Base-by-base conservation (phyloP, 2,113 vertebrate genomes). In the Bubo blakistoni region DNA sequence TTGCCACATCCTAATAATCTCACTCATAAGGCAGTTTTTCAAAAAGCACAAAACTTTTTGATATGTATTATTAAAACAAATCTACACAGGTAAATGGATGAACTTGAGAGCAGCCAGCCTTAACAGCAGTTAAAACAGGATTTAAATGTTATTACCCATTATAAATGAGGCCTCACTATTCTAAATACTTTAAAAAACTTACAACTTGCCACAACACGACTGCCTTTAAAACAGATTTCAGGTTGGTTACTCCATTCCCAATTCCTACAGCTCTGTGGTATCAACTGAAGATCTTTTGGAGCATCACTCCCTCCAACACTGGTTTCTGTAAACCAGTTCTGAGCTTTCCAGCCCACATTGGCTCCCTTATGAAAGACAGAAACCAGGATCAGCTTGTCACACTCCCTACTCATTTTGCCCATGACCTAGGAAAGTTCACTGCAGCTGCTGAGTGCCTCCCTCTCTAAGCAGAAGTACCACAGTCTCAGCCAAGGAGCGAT, bases 21-120 rank as follows among this genome's bases (percentile, higher is more conserved):
- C 0, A 0, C 8, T 76, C 54, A 32, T 16, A 66, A 63, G 8
- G 13, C 3, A 65, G 5, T 42, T 85, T 63, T n/a, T 38, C 22
- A 46, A 81, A 58, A 46, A 57, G 12, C 9, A 11, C 6, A 22
- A 17, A n/a, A 8, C 6, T 44, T 71, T 61, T 52, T 13, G 1
- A 22, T 30, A 63, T 11, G 15, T n/a, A 47, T 59, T 86, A 76
- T 49, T 72, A 63, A 81, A 81, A 83, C 20, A 79, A 34, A 5
- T 46, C 42, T 46, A 62, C 52, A 40, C 27, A 65, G 27, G 22
- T 13, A 54, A 86, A 52, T 10, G 15, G 10, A 47, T n/a, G 7
- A 62, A 54, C 27, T 11, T 57, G 36, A 80, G 12, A 65, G n/a
- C n/a, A 78, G n/a, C 7, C 34, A 86, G 21, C 16, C n/a, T 58